Evolutionary conservation across 2,888 invertebrate species (phyloP).

Genomic region (Antitype chi): DNA sequence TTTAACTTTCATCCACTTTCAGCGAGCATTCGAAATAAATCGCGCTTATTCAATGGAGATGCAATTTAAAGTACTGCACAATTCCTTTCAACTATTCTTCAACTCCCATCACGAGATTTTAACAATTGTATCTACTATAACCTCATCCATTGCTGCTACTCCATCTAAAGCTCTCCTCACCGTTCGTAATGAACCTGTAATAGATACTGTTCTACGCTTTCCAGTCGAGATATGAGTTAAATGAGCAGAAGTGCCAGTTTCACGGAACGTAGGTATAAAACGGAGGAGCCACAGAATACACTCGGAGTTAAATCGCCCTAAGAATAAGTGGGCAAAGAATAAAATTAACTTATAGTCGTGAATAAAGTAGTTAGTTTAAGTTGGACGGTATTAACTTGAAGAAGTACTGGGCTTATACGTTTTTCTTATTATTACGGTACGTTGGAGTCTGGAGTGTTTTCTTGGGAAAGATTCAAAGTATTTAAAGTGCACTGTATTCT

Average conservation of each 20-base stretch:
- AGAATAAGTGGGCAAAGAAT: constrained; percentile 65
- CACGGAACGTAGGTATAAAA: constrained; percentile 56
- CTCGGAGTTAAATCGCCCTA: constrained; percentile 64
- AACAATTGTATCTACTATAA: constrained; percentile 31
- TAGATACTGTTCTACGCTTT: constrained; percentile 39
- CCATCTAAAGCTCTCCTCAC: not conserved
- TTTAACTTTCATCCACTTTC: constrained; percentile 60
- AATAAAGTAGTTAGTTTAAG: constrained; percentile 56
- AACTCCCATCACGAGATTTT: constrained; percentile 20
- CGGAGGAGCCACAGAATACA: constrained; percentile 63
- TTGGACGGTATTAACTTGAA: constrained; percentile 51
- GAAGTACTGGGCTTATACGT: constrained; percentile 33
- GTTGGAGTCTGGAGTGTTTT: constrained; percentile 25
- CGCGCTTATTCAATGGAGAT: constrained; percentile 62
- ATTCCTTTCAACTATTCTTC: constrained; percentile 55
- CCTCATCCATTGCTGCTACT: constrained; percentile 50
- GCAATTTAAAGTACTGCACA: constrained; percentile 70
- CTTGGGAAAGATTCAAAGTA: not conserved
- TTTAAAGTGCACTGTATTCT: constrained; percentile 14
- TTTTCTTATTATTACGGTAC: constrained; percentile 43
- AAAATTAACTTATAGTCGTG: constrained; percentile 52
- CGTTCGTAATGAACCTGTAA: constrained; percentile 48
- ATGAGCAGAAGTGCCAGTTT: constrained; percentile 61
- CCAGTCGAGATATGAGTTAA: constrained; percentile 49
- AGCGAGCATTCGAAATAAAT: constrained; percentile 60